Percentiles rank a stretch among this genome's conserved stretches.
phyloP scores from a whole-genome alignment of 2,797 vertebrate genomes.

The Microctenopoma lineatum region DNA sequence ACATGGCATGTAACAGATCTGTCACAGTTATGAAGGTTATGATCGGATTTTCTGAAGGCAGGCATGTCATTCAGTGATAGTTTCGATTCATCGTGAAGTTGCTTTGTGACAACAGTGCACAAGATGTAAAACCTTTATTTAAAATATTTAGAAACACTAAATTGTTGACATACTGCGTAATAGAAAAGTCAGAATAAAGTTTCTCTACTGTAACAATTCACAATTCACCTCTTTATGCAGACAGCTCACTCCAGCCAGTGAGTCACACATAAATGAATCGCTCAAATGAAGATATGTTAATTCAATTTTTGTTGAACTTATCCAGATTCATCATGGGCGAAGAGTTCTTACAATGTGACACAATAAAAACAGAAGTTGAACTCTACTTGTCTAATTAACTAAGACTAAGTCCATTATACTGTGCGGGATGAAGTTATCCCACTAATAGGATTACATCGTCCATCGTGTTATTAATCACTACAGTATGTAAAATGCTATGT shows the following conservation, averaged over 20 bases:
- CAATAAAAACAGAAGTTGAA: neutral
- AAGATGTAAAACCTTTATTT: too few relatives aligned
- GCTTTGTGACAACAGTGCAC: neutral
- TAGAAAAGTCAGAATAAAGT: neutral
- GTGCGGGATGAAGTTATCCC: slow-evolving; percentile 17
- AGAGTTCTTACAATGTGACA: neutral
- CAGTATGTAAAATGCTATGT: neutral
- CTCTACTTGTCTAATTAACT: neutral
- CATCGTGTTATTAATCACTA: neutral
- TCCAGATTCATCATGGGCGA: slow-evolving; percentile 3
- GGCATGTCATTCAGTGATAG: too few relatives aligned
- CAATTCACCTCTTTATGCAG: neutral
- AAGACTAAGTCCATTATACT: slow-evolving; percentile 11
- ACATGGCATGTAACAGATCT: too few relatives aligned
- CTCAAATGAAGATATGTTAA: slow-evolving; percentile 9
- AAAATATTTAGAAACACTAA: too few relatives aligned
- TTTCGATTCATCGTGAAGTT: too few relatives aligned
- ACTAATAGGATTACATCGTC: slow-evolving; percentile 30
- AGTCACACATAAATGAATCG: slow-evolving; percentile 5
- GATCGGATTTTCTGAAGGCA: too few relatives aligned
- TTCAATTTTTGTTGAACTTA: slow-evolving; percentile 2
- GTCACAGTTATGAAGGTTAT: too few relatives aligned
- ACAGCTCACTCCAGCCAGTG: neutral
- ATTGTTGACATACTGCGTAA: neutral
- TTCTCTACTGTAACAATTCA: neutral